Base-by-base conservation (phyloP, 2,888 invertebrate species). In the Strigamia transsilvanica region DNA sequence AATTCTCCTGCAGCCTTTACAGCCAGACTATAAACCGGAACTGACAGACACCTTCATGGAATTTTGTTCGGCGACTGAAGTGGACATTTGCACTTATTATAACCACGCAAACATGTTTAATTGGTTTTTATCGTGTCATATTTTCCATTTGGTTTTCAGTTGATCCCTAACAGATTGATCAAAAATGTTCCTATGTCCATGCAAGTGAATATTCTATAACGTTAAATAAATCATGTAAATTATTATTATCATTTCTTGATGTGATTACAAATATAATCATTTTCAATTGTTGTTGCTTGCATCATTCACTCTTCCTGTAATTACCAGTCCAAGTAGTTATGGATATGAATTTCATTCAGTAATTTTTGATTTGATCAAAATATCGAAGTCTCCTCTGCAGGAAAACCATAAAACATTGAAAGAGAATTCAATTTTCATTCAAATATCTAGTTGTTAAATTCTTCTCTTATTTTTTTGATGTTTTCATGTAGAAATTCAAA, bases 1-100 rank as follows among this genome's bases (percentile, higher is more conserved):
- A 56, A 56, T 56, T 56, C 56, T 56, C 56, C 56, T 56, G 56
- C 56, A 56, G 56, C 56, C 56, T 56, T 56, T 56, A 56, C 18
- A 56, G 56, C 56, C 56, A 56, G 56, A 56, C 56, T 56, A 56
- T 18, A 56, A 56, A 56, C 56, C 56, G 56, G 21, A 56, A 56
- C 56, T 56, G 56, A 56, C 56, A 56, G 21, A 56, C 56, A 77
- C 78, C 34, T 77, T 23, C 38, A 27, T 77, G 78, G 78, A 77
- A 77, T 32, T 34, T 18, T 32, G 78, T 34, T 77, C 78, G 23
- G 78, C 78, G 18, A 77, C 78, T 56, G 4, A 56, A n/a, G 56
- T 56, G 56, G 56, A 56, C 56, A 56, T 56, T 56, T 56, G 56
- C 56, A 56, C 56, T 56, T 18, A 56, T 56, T 56, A 56, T 56